These are phyloP conservation scores for Lacerta viridis DNA, from an alignment of 2,797 vertebrate species.

Conservation along the genomic window DNA sequence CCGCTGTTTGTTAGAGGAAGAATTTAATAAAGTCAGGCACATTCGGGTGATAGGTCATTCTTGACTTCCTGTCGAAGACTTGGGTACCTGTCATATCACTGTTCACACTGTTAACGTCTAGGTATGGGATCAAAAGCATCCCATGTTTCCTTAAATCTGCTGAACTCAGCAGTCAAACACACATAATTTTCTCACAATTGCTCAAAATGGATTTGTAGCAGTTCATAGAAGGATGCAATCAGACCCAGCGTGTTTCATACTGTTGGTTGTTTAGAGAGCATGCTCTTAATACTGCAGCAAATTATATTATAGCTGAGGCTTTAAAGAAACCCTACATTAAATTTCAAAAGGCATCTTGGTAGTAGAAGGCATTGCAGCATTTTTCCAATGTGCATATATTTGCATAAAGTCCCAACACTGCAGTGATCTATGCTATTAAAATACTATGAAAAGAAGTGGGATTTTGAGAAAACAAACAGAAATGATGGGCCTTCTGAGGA, in stretches of 20 bases:
- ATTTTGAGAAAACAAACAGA: constrained; percentile 4
- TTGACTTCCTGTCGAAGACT: constrained; percentile 7
- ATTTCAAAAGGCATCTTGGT: neutral
- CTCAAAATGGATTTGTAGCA: constrained; percentile 9
- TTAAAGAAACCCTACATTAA: neutral
- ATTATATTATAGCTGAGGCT: neutral
- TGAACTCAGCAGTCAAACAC: constrained; percentile 11
- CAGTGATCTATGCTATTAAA: neutral
- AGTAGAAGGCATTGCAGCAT: neutral
- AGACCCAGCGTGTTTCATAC: neutral
- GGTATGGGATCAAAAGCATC: constrained; percentile 27
- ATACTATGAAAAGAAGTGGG: neutral
- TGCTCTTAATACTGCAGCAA: neutral
- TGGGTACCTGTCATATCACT: constrained; percentile 12
- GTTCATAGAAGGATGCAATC: neutral
- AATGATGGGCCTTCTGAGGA: neutral
- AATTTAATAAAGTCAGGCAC: constrained; percentile 11
- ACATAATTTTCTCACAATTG: neutral
- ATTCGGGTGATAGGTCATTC: constrained; percentile 20
- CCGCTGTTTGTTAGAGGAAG: constrained; percentile 17
- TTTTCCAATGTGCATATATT: neutral
- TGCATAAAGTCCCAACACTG: neutral
- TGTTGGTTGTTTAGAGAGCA: neutral
- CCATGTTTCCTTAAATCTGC: neutral
- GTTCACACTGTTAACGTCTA: constrained; percentile 28